A percentile compares a stretch with the other conserved stretches of the same genome.
phyloP scores from a whole-genome alignment of 1,140 invertebrate species.

The Melanaphis sacchari region DNA sequence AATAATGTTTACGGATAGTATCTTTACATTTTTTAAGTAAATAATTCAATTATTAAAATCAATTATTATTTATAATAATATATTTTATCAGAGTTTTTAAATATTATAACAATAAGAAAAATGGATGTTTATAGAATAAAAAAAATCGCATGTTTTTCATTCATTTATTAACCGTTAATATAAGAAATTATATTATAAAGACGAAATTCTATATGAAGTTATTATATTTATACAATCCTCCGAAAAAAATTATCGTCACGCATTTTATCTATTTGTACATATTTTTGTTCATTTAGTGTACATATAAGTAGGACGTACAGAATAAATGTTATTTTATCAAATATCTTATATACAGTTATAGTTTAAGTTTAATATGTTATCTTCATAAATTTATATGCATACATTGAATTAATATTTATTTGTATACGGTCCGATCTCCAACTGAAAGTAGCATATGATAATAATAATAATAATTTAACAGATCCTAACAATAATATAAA shows the following conservation, averaged over 20 bases:
- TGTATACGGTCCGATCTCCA: background rate
- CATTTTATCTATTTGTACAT: background rate
- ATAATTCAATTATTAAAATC: background rate
- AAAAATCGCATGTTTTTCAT: background rate
- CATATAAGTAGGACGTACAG: too few relatives aligned
- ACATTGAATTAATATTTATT: background rate
- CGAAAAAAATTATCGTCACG: background rate
- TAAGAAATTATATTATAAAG: background rate
- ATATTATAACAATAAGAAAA: background rate
- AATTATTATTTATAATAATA: background rate
- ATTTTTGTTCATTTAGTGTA: background rate
- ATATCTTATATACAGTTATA: background rate
- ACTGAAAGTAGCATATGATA: background rate
- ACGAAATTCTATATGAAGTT: background rate
- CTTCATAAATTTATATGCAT: background rate
- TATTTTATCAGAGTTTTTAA: background rate
- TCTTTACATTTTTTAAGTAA: background rate
- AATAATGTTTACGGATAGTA: background rate
- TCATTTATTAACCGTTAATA: background rate
- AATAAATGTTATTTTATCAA: background rate
- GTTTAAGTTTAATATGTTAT: background rate
- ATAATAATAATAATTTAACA: background rate
- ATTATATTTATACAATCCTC: background rate
- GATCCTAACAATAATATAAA: background rate
- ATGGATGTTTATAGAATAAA: background rate